Base-by-base conservation (phyloP, 2,888 invertebrate genomes). In the Drosophila falleni region DNA sequence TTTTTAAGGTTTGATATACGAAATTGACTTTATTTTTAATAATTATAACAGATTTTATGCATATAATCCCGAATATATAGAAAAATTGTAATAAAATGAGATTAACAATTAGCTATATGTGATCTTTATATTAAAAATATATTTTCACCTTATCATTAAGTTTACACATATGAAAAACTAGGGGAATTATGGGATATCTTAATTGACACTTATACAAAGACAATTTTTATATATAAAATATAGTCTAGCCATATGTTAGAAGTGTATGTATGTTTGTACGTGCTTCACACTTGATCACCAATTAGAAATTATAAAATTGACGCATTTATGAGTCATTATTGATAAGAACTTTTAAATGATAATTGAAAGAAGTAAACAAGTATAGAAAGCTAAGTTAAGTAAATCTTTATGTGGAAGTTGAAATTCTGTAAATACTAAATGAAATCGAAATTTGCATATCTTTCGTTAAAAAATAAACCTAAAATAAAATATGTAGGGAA, bases 311-410 rank as follows among this genome's bases (percentile, higher is more conserved):
- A 58, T 74, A 56, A 64, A 78, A 65, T 82, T 77, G 77, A 77
- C 86, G 83, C 74, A 77, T 66, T 65, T 46, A 1, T 88, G 87
- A 86, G 35, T 88, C 82, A 83, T 64, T 35, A 16, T 3, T 23
- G 82, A 82, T 82, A 82, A 74, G 56, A 63, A 61, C n/a, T 46
- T 47, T 37, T 50, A 6, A 13, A 13, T 50, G 41, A 62, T 19
- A 41, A 29, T n/a, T 15, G 31, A 13, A 13, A 13, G 41, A 19
- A 23, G 33, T 46, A 66, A 63, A 37, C 60, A 62, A 56, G 15
- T 31, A 39, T 9, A 41, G 16, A 64, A 35, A 46, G 15, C 35
- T n/a, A n/a, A 29, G 4, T 16, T 47, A 5, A 15, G 9, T 4
- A 31, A 66, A 71, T 42, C 16, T 56, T 9, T 5, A 23, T 58